Conservation (phyloP, 2,888 invertebrate species). For the Eurois occulta region DNA sequence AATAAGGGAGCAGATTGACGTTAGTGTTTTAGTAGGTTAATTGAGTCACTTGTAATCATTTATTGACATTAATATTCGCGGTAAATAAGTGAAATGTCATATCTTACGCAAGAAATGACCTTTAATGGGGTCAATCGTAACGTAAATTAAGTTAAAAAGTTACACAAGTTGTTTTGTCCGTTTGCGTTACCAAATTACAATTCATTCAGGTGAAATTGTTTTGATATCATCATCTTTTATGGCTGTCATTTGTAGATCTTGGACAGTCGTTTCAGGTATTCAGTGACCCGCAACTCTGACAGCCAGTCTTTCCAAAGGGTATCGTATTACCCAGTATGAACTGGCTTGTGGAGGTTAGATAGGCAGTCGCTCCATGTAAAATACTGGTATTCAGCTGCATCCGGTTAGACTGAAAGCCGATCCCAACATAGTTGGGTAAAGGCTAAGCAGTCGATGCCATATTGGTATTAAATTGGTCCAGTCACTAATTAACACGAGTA, state of each 20-base stretch:
- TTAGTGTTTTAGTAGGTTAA: conserved; percentile 52
- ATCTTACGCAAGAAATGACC: conserved; percentile 52
- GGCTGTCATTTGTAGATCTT: no score
- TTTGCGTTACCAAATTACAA: background rate
- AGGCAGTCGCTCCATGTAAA: background rate
- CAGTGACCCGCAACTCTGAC: background rate
- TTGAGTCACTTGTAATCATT: conserved; percentile 48
- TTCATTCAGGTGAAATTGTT: background rate
- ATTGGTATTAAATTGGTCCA: no score
- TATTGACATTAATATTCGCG: conserved; percentile 45
- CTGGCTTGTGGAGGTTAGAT: background rate
- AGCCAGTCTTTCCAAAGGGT: background rate
- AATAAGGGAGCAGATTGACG: conserved; percentile 26
- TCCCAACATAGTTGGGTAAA: background rate
- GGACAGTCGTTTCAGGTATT: background rate
- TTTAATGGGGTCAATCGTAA: conserved; percentile 52
- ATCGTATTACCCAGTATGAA: background rate
- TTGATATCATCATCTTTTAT: background rate
- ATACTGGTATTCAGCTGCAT: background rate
- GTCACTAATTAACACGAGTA: no score
- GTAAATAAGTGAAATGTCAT: conserved; percentile 57
- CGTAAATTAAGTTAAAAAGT: conserved; percentile 32
- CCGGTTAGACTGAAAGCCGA: background rate
- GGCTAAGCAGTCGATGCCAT: background rate
- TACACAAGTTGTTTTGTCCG: conserved; percentile 10